Evolutionary conservation across 2,797 vertebrate genomes (phyloP).

Genomic region (Myotis vivesi): DNA sequence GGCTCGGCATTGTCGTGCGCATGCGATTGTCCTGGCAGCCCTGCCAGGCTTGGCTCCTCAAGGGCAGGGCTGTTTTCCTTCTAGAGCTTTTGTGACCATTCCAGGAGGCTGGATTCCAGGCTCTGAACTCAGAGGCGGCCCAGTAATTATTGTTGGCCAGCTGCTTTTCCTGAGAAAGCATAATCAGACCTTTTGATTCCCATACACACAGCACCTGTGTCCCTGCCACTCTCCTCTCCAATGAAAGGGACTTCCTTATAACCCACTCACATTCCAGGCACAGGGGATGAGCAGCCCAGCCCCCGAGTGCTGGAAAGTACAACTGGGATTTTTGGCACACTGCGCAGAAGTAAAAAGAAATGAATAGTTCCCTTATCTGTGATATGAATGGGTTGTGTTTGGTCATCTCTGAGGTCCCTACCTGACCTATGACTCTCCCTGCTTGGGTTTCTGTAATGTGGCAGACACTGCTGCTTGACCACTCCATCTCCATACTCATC

Average conservation of each 20-base stretch:
- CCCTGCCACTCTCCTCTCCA: background rate
- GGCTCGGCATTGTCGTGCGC: background rate
- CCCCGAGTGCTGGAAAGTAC: background rate
- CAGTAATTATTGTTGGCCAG: slow-evolving; percentile 51
- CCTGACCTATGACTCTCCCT: background rate
- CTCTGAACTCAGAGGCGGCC: background rate
- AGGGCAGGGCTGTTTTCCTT: background rate
- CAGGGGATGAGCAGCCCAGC: background rate
- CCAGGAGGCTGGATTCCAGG: slow-evolving; percentile 28
- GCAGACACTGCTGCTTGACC: background rate
- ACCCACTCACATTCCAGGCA: background rate
- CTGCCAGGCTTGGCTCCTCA: background rate
- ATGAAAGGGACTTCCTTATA: slow-evolving; percentile 1
- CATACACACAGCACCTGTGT: background rate
- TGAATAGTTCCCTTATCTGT: background rate
- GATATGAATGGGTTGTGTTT: background rate
- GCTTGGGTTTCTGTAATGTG: background rate
- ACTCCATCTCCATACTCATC: background rate
- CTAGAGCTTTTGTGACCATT: background rate
- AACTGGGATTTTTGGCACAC: background rate
- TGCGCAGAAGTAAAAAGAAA: background rate
- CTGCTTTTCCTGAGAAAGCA: slow-evolving; percentile 65
- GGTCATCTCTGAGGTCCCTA: background rate
- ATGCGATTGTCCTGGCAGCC: background rate
- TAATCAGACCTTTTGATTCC: slow-evolving; percentile 57